Evolutionary conservation across 23 tunicate species (phyloP).

Genomic region (Botrylloides violaceus): DNA sequence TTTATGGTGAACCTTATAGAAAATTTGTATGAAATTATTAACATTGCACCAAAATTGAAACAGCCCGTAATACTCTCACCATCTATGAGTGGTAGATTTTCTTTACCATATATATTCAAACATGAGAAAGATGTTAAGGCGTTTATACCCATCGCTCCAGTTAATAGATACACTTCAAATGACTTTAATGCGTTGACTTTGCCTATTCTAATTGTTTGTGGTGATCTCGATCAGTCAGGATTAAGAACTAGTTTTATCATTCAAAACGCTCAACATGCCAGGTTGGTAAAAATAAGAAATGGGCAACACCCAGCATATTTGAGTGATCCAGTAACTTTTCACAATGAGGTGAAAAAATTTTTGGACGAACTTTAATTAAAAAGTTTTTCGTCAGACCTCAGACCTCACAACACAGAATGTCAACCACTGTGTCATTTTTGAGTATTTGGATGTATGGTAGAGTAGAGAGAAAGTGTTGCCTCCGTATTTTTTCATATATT

Average conservation of each 20-base stretch:
- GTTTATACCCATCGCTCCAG: conserved; percentile 55
- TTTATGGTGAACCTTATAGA: conserved; percentile 29
- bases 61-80: conserved; percentile 54
- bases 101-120: conserved; percentile 41
- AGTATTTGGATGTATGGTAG: no score
- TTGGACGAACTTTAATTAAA: conserved; percentile 2
- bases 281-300: conserved; percentile 26
- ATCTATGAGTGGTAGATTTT: conserved; percentile 59
- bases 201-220: conserved; percentile 53
- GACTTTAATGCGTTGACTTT: conserved; percentile 13
- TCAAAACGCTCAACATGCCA: conserved; percentile 16
- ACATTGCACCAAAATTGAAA: not conserved
- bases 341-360: conserved; percentile 32
- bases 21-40: not conserved
- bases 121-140: conserved; percentile 17
- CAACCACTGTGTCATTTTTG: no score
- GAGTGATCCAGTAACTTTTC: conserved; percentile 47
- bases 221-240: conserved; percentile 41
- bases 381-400: no score
- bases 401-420: no score
- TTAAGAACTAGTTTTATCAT: not conserved
- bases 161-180: not conserved
- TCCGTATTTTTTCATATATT: no score
- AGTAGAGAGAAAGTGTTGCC: no score
- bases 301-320: conserved; percentile 55